Evolutionary conservation across 2,888 invertebrate species (phyloP), one percentile per base, ranked within the genome.

Genomic region (Zaprionus obscuricornis): DNA sequence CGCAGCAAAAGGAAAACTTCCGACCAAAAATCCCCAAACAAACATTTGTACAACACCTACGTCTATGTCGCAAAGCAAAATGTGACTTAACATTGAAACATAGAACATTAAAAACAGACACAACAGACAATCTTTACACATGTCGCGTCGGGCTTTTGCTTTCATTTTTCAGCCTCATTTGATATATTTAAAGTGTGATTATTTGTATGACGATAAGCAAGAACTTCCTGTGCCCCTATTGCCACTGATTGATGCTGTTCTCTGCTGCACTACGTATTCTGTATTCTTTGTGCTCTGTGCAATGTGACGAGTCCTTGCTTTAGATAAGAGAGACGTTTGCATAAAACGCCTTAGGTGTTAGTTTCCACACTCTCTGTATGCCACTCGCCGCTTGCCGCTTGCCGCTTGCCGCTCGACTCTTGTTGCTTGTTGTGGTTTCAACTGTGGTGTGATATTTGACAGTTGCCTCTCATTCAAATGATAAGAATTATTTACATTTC

Each of bases 41-140:
- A 81, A 81, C 79, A 81, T 79, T 85, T 85, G 75, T 66, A 62
- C 69, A 82, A 82, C 83, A 85, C 85, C 75, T 72, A 75, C 72
- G 45, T 57, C 11, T 29, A 10, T 20, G 11, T 17, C 10, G 20
- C 11, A 45, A 29, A 31, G 33, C 20, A 34, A 16, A 26, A 42
- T n/a, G n/a, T n/a, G n/a, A n/a, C n/a, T n/a, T n/a, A n/a, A n/a
- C n/a, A n/a, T n/a, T n/a, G n/a, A 26, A 43, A 43, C 33, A 47
- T 29, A 67, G 43, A 42, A 57, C 26, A 62, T n/a, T n/a, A 34
- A 31, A 6, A 31, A 24, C 18, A 14, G 24, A 34, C 10, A 55
- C 27, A n/a, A n/a, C n/a, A n/a, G 37, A 46, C 52, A 52, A 18
- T 43, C 36, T 36, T 31, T 13, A 43, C 54, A 57, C 45, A 70